These are phyloP conservation scores for Fulica atra DNA, from an alignment of 2,113 vertebrate genomes.

Conservation along the genomic window DNA sequence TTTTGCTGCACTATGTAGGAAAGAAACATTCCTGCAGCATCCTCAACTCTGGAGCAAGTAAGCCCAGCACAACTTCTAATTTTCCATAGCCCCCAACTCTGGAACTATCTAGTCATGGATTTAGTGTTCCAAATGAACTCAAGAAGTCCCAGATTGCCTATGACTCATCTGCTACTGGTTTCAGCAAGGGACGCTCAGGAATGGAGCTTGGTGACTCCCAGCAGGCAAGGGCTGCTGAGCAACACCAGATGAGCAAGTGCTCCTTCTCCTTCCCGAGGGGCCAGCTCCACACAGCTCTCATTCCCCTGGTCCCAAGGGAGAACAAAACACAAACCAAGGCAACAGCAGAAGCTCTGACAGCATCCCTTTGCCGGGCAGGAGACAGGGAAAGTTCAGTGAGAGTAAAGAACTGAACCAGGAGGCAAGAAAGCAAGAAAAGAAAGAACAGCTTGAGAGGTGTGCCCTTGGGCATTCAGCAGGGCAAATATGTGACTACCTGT, in stretches of 20 bases:
- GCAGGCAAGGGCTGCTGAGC: neutral
- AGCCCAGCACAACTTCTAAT: neutral
- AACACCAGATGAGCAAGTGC: neutral
- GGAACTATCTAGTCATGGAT: neutral
- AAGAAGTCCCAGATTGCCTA: neutral
- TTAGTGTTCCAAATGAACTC: neutral
- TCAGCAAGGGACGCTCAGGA: neutral
- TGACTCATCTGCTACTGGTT: neutral
- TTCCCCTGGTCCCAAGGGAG: neutral
- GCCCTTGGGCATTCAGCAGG: neutral
- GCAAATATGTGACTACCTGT: rapidly evolving
- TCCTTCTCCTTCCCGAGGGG: neutral
- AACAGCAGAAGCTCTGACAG: neutral
- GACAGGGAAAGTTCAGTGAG: neutral
- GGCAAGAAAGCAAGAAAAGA: neutral
- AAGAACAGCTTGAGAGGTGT: neutral
- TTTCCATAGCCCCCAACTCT: neutral
- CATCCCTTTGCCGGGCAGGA: neutral
- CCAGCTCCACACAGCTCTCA: neutral
- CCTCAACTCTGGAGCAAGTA: neutral
- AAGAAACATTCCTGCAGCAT: neutral
- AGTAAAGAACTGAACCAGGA: neutral
- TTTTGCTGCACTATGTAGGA: neutral
- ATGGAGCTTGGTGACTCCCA: neutral
- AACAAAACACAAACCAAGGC: neutral